Evolutionary conservation across 2,888 invertebrate genomes (phyloP), one percentile per base, ranked within the genome.

Genomic region (Yponomeuta sedellus): DNA sequence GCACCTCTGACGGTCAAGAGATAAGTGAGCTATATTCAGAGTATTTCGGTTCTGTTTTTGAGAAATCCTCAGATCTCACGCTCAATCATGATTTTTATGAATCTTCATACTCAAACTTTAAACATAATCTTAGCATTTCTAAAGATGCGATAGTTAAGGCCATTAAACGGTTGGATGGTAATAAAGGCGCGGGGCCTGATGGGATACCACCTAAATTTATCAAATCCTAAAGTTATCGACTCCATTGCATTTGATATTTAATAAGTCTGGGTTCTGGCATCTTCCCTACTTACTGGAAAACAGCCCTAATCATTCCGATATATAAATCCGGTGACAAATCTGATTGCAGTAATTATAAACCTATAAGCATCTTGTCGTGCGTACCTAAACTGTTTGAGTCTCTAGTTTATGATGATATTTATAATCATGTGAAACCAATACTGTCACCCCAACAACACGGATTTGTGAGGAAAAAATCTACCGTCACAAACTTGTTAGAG

Each of bases 361-460:
- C 70, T 5, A 68, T 71, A 25, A 70, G 70, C 3, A 67, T 70
- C 10, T 57, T 71, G 8, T 67, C 67, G 39, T 44, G 64, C 28
- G 34, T 66, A 16, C 67, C 59, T 0, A 69, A 70, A 40, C 12
- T 40, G 6, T 40, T 40, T 40, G 40, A 40, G 12, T 40, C 40
- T 11, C 12, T 40, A 40, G 61, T 61, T 1, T 61, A 22, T 16
- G 22, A 4, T 16, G 6, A 11, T 4, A 10, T 61, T 12, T 61
- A 61, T 34, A 61, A 20, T 22, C 25, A 61, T 25, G 22, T 61
- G 8, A 61, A 61, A 61, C 28, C 61, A 61, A 12, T 12, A 2
- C 11, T 61, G 10, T 61, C 61, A 10, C 16, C 20, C 3, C 19
- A 28, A 16, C 61, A 61, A 16, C 61, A 61, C 25, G 61, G 61